These are phyloP conservation scores for Nomada ferruginata DNA, from an alignment of 2,888 invertebrate species.

Conservation along the genomic window DNA sequence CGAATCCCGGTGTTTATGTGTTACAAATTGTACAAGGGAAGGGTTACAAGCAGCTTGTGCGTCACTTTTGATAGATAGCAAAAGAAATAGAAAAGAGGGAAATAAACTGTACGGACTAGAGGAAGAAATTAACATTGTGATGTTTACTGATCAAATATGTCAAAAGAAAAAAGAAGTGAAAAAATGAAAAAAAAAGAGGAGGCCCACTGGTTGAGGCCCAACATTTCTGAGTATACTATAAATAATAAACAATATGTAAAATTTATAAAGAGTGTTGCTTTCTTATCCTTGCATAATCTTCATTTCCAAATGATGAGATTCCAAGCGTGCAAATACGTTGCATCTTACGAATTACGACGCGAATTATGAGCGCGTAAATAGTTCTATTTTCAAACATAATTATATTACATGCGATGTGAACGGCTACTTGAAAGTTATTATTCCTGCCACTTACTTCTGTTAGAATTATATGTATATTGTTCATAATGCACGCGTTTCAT, in stretches of 20 bases:
- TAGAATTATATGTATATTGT: too few relatives aligned
- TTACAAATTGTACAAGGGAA: neutral
- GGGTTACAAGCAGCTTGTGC: constrained; percentile 67
- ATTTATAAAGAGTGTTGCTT: constrained; percentile 66
- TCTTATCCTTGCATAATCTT: neutral
- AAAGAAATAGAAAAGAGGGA: constrained; percentile 1
- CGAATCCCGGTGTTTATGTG: too few relatives aligned
- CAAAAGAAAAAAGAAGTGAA: constrained; percentile 67
- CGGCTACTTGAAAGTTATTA: too few relatives aligned
- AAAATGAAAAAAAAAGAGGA: constrained; percentile 65
- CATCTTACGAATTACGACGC: neutral
- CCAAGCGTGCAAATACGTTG: too few relatives aligned
- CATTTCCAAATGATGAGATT: neutral
- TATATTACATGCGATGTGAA: too few relatives aligned
- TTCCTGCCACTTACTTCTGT: too few relatives aligned
- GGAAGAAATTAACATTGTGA: constrained; percentile 79
- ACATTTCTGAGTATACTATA: constrained; percentile 81
- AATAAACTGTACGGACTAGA: constrained; percentile 74
- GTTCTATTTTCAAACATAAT: too few relatives aligned
- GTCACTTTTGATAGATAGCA: constrained; percentile 68
- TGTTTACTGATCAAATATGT: constrained; percentile 81
- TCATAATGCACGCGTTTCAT: too few relatives aligned
- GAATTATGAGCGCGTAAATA: too few relatives aligned
- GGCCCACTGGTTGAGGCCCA: constrained; percentile 82
- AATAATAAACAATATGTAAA: constrained; percentile 82